A percentile compares a stretch with the other conserved stretches of the same genome.
phyloP scores from a whole-genome alignment of 2,797 vertebrate genomes.

The Champsocephalus esox region DNA sequence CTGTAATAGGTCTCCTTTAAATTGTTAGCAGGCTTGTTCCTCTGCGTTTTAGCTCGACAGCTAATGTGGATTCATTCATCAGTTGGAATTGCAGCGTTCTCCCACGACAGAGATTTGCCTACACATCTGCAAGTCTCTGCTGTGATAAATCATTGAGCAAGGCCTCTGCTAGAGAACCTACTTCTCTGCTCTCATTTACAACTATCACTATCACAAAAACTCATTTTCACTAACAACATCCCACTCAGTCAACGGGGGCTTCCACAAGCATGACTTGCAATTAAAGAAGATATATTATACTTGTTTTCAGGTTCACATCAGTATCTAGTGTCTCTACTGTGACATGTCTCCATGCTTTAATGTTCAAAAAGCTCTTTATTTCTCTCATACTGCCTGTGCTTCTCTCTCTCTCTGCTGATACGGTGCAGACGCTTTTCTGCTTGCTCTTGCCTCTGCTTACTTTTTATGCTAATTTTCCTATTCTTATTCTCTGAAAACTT shows the following conservation, averaged over 20 bases:
- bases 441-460: too few species aligned
- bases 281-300: too few species aligned
- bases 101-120: conserved; percentile 9
- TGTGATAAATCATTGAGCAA: conserved; percentile 52
- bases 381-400: too few species aligned
- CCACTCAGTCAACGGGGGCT: background rate
- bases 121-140: background rate
- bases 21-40: conserved; percentile 37
- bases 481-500: too few species aligned
- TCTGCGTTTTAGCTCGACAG: conserved; percentile 16
- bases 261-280: too few species aligned
- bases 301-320: too few species aligned
- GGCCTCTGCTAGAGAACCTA: conserved; percentile 5
- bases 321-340: too few species aligned
- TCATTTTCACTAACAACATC: background rate
- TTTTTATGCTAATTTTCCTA: too few species aligned
- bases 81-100: conserved; percentile 28
- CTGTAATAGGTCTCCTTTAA: background rate
- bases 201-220: background rate
- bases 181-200: conserved; percentile 13
- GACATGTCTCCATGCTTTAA: too few species aligned
- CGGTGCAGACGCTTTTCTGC: too few species aligned
- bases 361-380: too few species aligned
- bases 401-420: too few species aligned
- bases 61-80: conserved; percentile 57